phyloP scores from a whole-genome alignment of 2,797 vertebrate genomes.

The Diplodus puntazzo region DNA sequence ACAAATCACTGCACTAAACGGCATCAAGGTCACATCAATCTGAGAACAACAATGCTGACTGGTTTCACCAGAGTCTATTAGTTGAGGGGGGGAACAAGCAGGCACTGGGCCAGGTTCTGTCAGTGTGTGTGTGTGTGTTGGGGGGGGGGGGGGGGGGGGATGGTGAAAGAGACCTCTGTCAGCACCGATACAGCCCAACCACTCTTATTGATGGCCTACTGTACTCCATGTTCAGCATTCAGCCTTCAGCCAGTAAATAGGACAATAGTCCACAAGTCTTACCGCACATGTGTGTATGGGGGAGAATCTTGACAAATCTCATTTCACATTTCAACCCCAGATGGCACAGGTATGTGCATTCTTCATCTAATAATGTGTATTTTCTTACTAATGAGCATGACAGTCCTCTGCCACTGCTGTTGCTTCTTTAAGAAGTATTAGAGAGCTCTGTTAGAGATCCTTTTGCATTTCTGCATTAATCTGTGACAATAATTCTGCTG shows the following conservation, averaged over 20 bases:
- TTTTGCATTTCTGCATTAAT: not conserved
- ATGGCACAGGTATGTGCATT: not conserved
- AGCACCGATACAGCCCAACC: constrained; percentile 75
- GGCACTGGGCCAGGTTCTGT: constrained; percentile 63
- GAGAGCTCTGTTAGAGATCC: not conserved
- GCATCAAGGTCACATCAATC: constrained; percentile 88
- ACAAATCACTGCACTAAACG: constrained; percentile 86
- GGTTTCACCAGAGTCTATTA: constrained; percentile 84
- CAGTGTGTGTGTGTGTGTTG: constrained; percentile 36
- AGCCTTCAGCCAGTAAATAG: constrained; percentile 77
- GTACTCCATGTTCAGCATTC: constrained; percentile 76
- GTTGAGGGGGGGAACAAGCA: constrained; percentile 65
- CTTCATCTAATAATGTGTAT: not conserved
- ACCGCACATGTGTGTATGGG: not conserved
- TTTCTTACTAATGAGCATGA: not conserved
- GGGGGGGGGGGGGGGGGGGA: constrained; percentile 39
- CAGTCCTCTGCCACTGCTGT: not conserved
- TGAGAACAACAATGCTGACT: constrained; percentile 84
- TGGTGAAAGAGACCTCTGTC: constrained; percentile 73
- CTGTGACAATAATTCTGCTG: not conserved
- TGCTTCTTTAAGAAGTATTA: constrained; percentile 2
- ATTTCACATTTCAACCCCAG: constrained; percentile 3
- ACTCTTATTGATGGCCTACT: constrained; percentile 81
- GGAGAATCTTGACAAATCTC: not conserved
- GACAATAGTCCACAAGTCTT: constrained; percentile 53